Base-by-base conservation (phyloP, 2,113 vertebrate species). In the Anguilla rostrata region DNA sequence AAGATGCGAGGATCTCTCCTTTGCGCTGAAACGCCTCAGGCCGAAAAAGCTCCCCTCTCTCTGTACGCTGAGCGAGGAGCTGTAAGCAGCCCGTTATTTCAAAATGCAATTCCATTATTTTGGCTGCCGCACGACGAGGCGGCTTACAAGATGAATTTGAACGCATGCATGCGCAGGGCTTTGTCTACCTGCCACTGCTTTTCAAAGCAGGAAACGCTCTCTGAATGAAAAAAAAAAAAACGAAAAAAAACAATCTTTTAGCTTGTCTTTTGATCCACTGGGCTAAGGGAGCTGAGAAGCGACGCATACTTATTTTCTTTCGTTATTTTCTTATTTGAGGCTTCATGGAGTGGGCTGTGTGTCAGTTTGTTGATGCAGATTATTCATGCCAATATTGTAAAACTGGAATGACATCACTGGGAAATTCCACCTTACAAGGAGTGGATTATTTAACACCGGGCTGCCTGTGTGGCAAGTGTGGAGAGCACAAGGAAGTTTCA, bases 361-460 rank as follows among this genome's bases (percentile, higher is more conserved):
- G 92, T 95, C 94, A 94, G 92, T 85, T 92, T 94, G 94, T 95
- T 95, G 94, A 96, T 95, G 94, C 93, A 94, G 94, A 96, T 95
- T 92, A 12, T 91, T 95, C 95, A 95, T 91, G 90, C 90, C 92
- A 93, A 94, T 93, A 92, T 75, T 89, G 94, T 92, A 94, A 94
- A 96, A 96, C 87, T 90, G 93, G 95, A 93, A 95, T 92, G 93
- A 95, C 82, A 94, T 91, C 92, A 90, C 86, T 93, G 92, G 93
- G 53, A 89, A 91, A 89, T 91, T 89, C 89, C 63, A 91, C 90
- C 94, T 91, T 93, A 90, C 88, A 92, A 92, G 89, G 86, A 91
- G 90, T 88, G 87, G 88, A 91, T 88, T 91, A 90, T 92, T 91
- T 88, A 75, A 92, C 94, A 89, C 91, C 93, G 93, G 95, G 93